Evolutionary conservation across 2,113 vertebrate species (phyloP), one percentile per base, ranked within the genome.

Genomic region (Xenopus laevis): DNA sequence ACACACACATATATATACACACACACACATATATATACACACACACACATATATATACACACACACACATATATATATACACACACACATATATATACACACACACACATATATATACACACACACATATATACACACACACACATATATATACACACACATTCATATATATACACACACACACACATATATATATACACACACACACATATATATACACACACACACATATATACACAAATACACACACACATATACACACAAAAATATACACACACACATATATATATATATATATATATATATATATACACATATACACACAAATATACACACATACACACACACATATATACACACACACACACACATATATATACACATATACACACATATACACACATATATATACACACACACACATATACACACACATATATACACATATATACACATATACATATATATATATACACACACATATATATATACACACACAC

Each of bases 351-450:
- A n/a, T n/a, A n/a, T n/a, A n/a, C n/a, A n/a, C n/a, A n/a, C n/a
- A n/a, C n/a, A n/a, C n/a, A 27, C 23, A 27, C 23, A 27, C 23
- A 27, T 4, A 27, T 4, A 27, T 27, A 27, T 13, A 11, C 12
- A n/a, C n/a, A n/a, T n/a, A n/a, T n/a, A 52, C 20, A 27, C 17
- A 18, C 68, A 44, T 10, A 59, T 17, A 9, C 3, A 10, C 16
- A 12, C n/a, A n/a, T n/a, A n/a, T n/a, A n/a, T n/a, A n/a, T n/a
- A 67, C 55, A 33, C 23, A n/a, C 72, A 13, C 72, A 12, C 60
- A 10, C 59, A 61, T 30, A 63, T 16, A 23, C 64, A 27, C 4
- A 27, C 23, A 27, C 23, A 27, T 4, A n/a, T n/a, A n/a, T n/a
- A n/a, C n/a, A n/a, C n/a, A n/a, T n/a, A n/a, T n/a, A n/a, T n/a